Evolutionary conservation across 2,888 invertebrate genomes (phyloP), one percentile per base, ranked within the genome.

Genomic region (Drosophila macrothrix): DNA sequence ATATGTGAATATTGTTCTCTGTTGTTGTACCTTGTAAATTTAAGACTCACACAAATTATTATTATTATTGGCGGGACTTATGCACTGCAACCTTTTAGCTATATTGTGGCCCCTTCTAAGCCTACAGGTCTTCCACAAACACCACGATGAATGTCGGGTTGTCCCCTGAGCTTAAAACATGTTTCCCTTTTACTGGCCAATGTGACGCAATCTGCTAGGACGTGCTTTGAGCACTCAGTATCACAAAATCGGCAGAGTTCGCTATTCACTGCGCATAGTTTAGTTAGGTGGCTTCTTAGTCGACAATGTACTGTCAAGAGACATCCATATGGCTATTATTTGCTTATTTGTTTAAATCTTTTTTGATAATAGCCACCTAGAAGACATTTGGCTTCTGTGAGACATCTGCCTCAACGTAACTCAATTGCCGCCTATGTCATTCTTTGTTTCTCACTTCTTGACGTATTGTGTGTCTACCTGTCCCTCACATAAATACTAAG

Each of bases 1-100:
- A 43, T 16, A 56, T 56, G n/a, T 43, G 37, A 6, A 28, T 33
- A 61, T 16, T 16, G 22, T 60, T 53, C 41, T 56, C 62, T 77
- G 29, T 49, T 65, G n/a, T 52, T 74, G 53, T 37, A 49, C 25
- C 46, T 25, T 16, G 4, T 16, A 25, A 25, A 25, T 46, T 46
- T n/a, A 46, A 28, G 25, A 46, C 16, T 25, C 46, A 46, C 25
- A 46, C 25, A 46, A 46, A 46, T 46, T 46, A 25, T 46, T 46
- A 46, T 46, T 46, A 46, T 46, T 46, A 46, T 46, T 46, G 46
- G 9, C 16, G 46, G 25, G 16, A 46, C 9, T 25, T 25, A 46
- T 46, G 46, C 25, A 25, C 25, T 16, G 25, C 46, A 9, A 25
- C 46, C 46, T 25, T 46, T 46, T 25, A 9, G 25, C 4, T 9